Conservation (phyloP, 1,140 invertebrate species). For the Leptinotarsa texana region DNA sequence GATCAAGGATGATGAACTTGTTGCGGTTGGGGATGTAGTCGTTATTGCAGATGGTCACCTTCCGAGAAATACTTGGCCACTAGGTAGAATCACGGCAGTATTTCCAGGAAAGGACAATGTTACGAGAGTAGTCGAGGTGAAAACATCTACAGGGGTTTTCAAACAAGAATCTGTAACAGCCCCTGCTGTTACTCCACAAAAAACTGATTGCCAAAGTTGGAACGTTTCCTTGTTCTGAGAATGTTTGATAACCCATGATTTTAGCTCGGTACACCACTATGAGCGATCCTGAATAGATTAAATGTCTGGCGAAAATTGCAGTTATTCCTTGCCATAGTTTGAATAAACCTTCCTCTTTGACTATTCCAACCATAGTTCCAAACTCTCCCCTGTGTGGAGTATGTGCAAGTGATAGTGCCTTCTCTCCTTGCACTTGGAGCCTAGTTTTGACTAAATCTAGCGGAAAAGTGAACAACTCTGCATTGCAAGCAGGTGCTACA, state of each 20-base stretch:
- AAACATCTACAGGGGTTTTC: no score
- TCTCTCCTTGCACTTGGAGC: slow-evolving; percentile 90
- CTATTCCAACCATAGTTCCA: slow-evolving; percentile 75
- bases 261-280: slow-evolving; percentile 73
- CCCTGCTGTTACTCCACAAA: slow-evolving; percentile 79
- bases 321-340: slow-evolving; percentile 86
- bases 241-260: slow-evolving; percentile 61
- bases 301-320: slow-evolving; percentile 85
- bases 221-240: slow-evolving; percentile 53
- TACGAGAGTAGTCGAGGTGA: no score
- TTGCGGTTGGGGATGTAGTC: no score
- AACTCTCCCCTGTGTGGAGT: slow-evolving; percentile 79
- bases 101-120: no score
- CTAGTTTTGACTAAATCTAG: slow-evolving; percentile 90
- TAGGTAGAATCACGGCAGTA: no score
- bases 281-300: slow-evolving; percentile 75
- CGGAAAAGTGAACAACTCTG: slow-evolving; percentile 84
- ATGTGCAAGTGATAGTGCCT: slow-evolving; percentile 58
- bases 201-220: slow-evolving; percentile 71
- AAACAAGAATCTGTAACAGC: slow-evolving; percentile 61
- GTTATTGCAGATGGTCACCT: no score
- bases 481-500: slow-evolving; percentile 68
- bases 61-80: no score
- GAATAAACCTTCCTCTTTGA: slow-evolving; percentile 73
- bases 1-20: no score